A percentile compares a stretch with the other conserved stretches of the same genome.
These are phyloP conservation scores for Steatocranus sp. DNA, from an alignment of 2,797 vertebrate species.

Conservation along the genomic window DNA sequence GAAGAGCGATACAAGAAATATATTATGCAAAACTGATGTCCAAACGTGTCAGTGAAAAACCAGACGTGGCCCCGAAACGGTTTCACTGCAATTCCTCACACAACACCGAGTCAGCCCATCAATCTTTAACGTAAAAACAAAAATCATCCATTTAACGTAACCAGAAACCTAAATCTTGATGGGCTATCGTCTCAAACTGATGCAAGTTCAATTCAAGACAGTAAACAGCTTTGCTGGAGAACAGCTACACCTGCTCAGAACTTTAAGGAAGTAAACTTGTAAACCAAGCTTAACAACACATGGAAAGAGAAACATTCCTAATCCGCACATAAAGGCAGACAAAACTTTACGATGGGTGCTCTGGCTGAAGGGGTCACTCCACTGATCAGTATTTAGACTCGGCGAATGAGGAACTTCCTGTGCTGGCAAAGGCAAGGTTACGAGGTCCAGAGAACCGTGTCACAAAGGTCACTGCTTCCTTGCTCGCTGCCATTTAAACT, in stretches of 20 bases:
- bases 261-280: neutral
- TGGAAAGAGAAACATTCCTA: constrained; percentile 1
- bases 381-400: constrained; percentile 33
- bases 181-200: neutral
- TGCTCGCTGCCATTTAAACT: constrained; percentile 43
- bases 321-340: neutral
- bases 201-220: neutral
- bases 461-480: constrained; percentile 50
- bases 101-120: neutral
- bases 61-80: neutral
- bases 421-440: constrained; percentile 45
- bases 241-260: neutral
- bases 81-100: neutral
- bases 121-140: constrained; percentile 24
- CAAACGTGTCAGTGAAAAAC: constrained; percentile 3
- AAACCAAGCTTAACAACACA: neutral
- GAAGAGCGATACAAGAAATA: neutral
- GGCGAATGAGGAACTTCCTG: constrained; percentile 63
- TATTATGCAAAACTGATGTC: constrained; percentile 13
- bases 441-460: constrained; percentile 46
- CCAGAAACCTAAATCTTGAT: neutral
- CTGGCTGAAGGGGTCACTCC: constrained; percentile 11
- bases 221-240: neutral
- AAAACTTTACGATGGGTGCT: constrained; percentile 8
- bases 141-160: neutral